Evolutionary conservation across 2,797 vertebrate genomes (phyloP), one percentile per base, ranked within the genome.

Genomic region (Sebastes nivosus): DNA sequence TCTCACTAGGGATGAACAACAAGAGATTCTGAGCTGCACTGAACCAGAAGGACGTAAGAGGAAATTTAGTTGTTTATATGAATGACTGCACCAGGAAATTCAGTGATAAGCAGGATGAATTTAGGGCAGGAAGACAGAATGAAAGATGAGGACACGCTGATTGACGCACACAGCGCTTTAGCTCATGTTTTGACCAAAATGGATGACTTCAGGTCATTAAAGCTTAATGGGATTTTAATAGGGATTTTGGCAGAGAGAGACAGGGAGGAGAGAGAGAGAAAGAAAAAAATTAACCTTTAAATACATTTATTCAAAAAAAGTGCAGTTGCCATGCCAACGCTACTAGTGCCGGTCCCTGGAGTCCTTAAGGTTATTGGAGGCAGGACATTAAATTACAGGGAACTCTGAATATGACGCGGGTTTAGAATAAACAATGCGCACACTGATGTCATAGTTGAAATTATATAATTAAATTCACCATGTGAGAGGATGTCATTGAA

Each of bases 321-420:
- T 67, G 85, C 77, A 73, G 95, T 95, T 95, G 89, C 94, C 81
- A 93, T 93, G 93, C 38, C 88, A 83, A 89, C 91, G 0, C 22
- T 46, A 10, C 12, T 32, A 18, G 9, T 16, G 14, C 54, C 79
- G 30, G 42, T 22, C 67, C 25, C 67, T n/a, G 42, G 65, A 74
- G 83, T 81, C 63, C 72, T 84, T 79, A 60, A 75, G 77, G 32
- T 81, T 58, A 88, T 12, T 38, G 34, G 42, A 74, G 16, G 64
- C 30, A 82, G 84, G 57, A 83, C 63, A 68, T 84, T 84, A 11
- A 79, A 75, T 89, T 77, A 79, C 1, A 42, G 38, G 38, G 38
- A 79, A 65, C 50, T 54, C 29, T 64, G 77, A 79, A 54, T 63
- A 54, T 83, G 80, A 86, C 32, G 54, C 55, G n/a, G 29, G 70